A percentile compares a stretch with the other conserved stretches of the same genome.
Evolutionary conservation across 2,888 invertebrate genomes (phyloP).

Genomic region (Hirtodrosophila alboralis): DNA sequence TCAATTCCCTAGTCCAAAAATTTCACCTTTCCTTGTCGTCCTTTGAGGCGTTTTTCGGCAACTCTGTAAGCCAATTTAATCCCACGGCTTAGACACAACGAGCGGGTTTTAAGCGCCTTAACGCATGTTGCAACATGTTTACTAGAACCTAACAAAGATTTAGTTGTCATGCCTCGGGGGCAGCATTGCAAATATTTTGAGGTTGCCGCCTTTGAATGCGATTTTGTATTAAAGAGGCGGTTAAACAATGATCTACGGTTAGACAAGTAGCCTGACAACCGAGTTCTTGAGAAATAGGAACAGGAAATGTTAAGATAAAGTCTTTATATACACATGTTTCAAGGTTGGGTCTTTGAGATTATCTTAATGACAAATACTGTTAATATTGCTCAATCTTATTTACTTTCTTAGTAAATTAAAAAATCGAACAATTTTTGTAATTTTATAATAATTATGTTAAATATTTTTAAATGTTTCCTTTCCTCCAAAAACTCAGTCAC

Average conservation of each 20-base stretch:
- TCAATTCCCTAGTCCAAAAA: constrained; percentile 44
- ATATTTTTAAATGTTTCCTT: no score
- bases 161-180: constrained; percentile 30
- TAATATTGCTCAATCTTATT: background rate
- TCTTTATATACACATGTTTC: no score
- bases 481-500: no score
- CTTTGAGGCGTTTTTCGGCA: constrained; percentile 37
- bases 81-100: constrained; percentile 55
- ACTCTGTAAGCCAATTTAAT: constrained; percentile 66
- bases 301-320: constrained; percentile 1
- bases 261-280: constrained; percentile 4
- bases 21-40: constrained; percentile 46
- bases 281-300: constrained; percentile 1
- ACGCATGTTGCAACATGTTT: constrained; percentile 65
- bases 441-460: no score
- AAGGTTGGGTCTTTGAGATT: background rate
- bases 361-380: background rate
- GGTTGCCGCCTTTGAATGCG: constrained; percentile 49
- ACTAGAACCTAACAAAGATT: constrained; percentile 39
- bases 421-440: no score
- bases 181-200: constrained; percentile 61
- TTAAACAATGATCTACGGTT: constrained; percentile 46
- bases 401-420: background rate
- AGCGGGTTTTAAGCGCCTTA: constrained; percentile 61
- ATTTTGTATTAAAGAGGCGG: constrained; percentile 38